Conservation (phyloP, 2,797 vertebrate genomes). For the Hippoglossus hippoglossus region DNA sequence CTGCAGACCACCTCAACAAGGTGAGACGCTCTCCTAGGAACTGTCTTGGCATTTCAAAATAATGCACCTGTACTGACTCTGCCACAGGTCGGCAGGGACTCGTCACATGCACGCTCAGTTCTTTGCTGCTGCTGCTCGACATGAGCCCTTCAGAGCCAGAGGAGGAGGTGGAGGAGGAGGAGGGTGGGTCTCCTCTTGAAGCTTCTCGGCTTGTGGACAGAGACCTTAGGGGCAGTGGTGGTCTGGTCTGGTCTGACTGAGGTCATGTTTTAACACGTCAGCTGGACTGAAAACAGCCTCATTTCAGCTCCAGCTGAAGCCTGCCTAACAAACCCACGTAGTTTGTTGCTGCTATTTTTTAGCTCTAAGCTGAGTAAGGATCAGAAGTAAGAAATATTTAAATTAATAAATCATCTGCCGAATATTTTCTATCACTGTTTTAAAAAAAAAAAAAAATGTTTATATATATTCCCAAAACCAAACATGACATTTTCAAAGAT, state of each 20-base stretch:
- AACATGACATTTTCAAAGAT: too few relatives aligned
- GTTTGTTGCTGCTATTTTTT: constrained; percentile 9
- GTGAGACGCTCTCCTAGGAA: too few relatives aligned
- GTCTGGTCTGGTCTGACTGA: constrained; percentile 31
- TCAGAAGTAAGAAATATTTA: too few relatives aligned
- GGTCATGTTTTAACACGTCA: constrained; percentile 55
- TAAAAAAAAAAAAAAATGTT: too few relatives aligned
- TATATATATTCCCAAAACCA: too few relatives aligned
- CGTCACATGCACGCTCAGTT: constrained; percentile 10
- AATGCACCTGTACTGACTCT: constrained; percentile 17
- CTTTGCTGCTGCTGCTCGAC: constrained; percentile 22
- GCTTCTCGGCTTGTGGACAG: constrained; percentile 24
- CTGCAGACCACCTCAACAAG: too few relatives aligned
- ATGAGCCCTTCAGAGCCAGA: constrained; percentile 2
- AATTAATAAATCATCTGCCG: too few relatives aligned
- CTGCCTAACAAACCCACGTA: not conserved
- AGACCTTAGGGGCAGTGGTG: constrained; percentile 43
- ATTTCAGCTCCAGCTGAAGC: constrained; percentile 5
- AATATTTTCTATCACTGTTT: too few relatives aligned
- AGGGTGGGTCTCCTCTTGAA: constrained; percentile 10
- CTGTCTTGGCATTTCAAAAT: constrained; percentile 26
- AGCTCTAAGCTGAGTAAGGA: not conserved
- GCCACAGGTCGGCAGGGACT: constrained; percentile 21
- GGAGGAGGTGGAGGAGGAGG: constrained; percentile 11
- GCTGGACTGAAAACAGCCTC: not conserved